Evolutionary conservation across 2,113 vertebrate species (phyloP).

Genomic region (Gopherus evgoodei): DNA sequence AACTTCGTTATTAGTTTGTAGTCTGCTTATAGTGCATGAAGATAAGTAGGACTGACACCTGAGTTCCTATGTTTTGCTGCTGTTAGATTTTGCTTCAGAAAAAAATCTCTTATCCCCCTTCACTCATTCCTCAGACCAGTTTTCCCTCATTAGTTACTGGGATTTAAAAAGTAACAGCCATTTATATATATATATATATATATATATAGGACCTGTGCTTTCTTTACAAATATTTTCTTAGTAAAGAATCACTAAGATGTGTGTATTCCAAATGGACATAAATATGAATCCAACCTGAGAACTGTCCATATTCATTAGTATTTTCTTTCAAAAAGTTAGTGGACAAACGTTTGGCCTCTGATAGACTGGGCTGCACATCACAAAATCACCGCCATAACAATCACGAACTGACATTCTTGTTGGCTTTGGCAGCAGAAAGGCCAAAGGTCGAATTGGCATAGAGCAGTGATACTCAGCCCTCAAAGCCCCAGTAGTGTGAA

Average conservation of each 20-base stretch:
- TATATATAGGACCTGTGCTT: background rate
- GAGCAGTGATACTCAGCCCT: background rate
- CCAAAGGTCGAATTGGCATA: background rate
- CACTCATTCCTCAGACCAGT: background rate
- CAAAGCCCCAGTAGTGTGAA: background rate
- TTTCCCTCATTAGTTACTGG: background rate
- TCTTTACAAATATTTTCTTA: background rate
- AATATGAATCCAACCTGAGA: background rate
- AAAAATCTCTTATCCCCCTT: background rate
- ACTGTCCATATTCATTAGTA: background rate
- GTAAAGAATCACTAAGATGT: background rate
- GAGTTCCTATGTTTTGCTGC: background rate
- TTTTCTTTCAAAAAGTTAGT: background rate
- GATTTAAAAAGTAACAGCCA: background rate
- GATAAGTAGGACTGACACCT: background rate
- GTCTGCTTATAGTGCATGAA: slow-evolving; percentile 23
- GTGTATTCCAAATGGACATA: background rate
- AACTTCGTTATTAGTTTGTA: background rate
- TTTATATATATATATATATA: no score
- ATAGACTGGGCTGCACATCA: background rate
- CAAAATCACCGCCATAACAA: background rate
- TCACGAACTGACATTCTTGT: background rate
- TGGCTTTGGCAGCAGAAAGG: background rate
- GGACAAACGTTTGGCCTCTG: background rate
- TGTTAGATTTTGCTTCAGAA: background rate